Evolutionary conservation across 2,113 vertebrate species (phyloP), one percentile per base, ranked within the genome.

Genomic region (Actinemys pallida): DNA sequence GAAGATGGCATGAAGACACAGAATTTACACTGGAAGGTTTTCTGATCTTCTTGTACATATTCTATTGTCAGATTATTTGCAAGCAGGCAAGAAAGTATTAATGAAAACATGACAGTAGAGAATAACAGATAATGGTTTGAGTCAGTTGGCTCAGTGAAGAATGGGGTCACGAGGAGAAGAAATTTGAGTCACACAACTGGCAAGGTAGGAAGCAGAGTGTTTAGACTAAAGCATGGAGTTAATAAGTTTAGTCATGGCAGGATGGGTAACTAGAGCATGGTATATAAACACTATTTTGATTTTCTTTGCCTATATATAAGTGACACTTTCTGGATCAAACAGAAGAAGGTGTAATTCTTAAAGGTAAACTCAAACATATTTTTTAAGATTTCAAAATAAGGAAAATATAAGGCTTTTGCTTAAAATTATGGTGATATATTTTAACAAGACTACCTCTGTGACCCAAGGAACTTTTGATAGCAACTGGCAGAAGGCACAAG

Each of bases 81-180:
- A 89, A 93, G 72, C 59, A 86, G 45, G 45, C 13, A 95, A 95
- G 81, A 92, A 29, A 89, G 10, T 81, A 62, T 79, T 92, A 94
- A 93, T 92, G 91, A 94, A 97, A 95, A 90, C 62, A 81, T 76
- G 27, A 87, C 6, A 0, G 83, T 92, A 92, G 76, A 96, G 95
- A 96, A 94, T n/a, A 96, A 80, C 45, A 69, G 86, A 49, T 0
- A 0, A 93, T 89, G 62, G 86, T 76, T 95, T 96, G 93, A 96
- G 62, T 89, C 90, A 89, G 65, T 86, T 65, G 91, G 59, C 24
- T 94, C 27, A 79, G 78, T 92, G 93, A 96, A 86, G 80, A 80
- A 62, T 78, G 57, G 91, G 62, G 90, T 86, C 20, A 83, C 14
- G n/a, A 93, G 50, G 10, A 96, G 82, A 96, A 97, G 92, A 93